These are phyloP conservation scores for Achroia grisella DNA, from an alignment of 1,140 invertebrate species.

Conservation along the genomic window DNA sequence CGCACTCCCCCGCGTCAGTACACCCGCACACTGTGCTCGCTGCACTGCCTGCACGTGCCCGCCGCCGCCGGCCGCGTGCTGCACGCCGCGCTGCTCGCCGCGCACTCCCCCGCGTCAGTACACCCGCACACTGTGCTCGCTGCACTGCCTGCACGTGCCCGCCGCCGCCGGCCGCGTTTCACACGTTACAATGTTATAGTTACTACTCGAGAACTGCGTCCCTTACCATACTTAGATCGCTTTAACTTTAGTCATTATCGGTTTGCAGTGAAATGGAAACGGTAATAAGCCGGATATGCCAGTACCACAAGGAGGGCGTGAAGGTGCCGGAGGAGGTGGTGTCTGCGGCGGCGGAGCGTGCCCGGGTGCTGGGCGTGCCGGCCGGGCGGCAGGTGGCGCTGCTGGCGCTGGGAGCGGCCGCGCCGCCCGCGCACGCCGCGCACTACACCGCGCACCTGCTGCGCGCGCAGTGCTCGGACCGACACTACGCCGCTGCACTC, in stretches of 20 bases:
- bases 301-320: conserved; percentile 46
- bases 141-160: no score
- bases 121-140: no score
- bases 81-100: no score
- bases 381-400: conserved; percentile 35
- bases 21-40: no score
- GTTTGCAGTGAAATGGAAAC: conserved; percentile 26
- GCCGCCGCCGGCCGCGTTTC: no score
- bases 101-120: no score
- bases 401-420: conserved; percentile 23
- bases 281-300: conserved; percentile 30
- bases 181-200: no score
- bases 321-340: conserved; percentile 30
- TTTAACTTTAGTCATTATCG: neutral
- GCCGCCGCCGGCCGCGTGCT: no score
- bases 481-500: conserved; percentile 15
- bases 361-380: conserved; percentile 24
- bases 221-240: no score
- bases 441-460: conserved; percentile 32
- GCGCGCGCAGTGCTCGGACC: conserved; percentile 27
- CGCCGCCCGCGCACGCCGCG: conserved; percentile 13
- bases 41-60: neutral
- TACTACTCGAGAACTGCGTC: no score
- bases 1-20: no score
- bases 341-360: conserved; percentile 15